Evolutionary conservation across 2,797 vertebrate genomes (phyloP), one percentile per base, ranked within the genome.

Genomic region (Diglossa cyanea): DNA sequence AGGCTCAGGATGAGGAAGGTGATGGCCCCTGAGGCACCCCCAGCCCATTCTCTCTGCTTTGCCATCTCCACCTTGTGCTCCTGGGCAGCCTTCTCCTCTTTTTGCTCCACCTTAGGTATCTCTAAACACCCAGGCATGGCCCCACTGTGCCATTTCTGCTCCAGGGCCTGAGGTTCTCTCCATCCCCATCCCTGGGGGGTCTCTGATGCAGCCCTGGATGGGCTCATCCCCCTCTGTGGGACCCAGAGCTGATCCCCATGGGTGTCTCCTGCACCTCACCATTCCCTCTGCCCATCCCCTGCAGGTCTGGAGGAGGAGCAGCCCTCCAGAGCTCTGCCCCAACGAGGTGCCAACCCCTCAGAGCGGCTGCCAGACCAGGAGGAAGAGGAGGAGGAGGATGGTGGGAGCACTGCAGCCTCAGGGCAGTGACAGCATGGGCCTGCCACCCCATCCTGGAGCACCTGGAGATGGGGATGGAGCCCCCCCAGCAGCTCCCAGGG

Each of bases 241-340:
- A 47, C 25, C 74, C 62, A 17, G 58, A 30, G 44, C 35, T 67
- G 86, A 35, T 58, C 23, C 42, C 61, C 24, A 2, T 0, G 1
- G 33, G 6, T 72, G 37, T 13, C 53, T 28, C 6, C 3, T 0
- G 1, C 55, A 11, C 62, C 15, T 94, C 93, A 91, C 37, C 1
- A 0, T 53, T 60, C 67, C 39, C 31, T 78, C 33, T 67, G 35
- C 60, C 72, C 45, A 2, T 93, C 94, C 96, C 80, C 94, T 62
- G 17, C 92, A 98, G 98, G 97, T 44, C 85, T 50, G 0, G 98
- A 82, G 53, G 17, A 98, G 61, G 92, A 98, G 5, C 63, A 98
- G 74, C 98, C 97, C 13, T 92, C 98, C 1, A 48, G 55, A 39
- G 94, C 77, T 35, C 98, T 98, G 90, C 93, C 98, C 96, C 98